These are phyloP conservation scores for Archips xylosteana DNA, from an alignment of 2,888 invertebrate species.

Conservation along the genomic window DNA sequence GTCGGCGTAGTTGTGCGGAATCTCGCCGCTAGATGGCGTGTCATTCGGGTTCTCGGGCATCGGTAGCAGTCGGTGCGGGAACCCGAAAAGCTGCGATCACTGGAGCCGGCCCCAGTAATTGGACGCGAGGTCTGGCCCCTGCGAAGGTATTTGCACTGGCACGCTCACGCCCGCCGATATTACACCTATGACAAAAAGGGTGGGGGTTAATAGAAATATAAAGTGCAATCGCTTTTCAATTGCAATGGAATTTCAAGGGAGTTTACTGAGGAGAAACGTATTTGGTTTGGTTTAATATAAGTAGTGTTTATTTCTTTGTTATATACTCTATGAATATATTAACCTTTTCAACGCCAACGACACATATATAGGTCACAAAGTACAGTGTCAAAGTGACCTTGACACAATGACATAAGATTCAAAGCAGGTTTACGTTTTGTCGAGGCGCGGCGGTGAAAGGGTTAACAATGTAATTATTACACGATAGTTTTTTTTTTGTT, in stretches of 20 bases:
- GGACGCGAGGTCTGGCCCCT: conserved; percentile 90
- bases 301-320: too few species aligned
- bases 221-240: conserved; percentile 1
- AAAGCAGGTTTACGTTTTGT: too few species aligned
- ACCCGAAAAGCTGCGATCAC: conserved; percentile 97
- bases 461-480: too few species aligned
- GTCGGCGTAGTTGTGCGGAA: conserved; percentile 82
- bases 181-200: conserved; percentile 88
- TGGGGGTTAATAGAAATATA: conserved; percentile 33
- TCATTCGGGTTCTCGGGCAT: conserved; percentile 87
- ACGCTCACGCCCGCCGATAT: conserved; percentile 97
- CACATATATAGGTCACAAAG: too few species aligned
- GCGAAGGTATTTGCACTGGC: conserved; percentile 96
- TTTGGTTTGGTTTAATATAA: too few species aligned
- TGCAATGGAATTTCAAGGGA: not conserved
- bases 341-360: too few species aligned
- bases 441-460: too few species aligned
- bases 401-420: too few species aligned
- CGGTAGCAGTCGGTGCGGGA: conserved; percentile 90
- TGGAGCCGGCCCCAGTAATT: conserved; percentile 97
- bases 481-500: too few species aligned
- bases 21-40: conserved; percentile 79
- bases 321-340: too few species aligned
- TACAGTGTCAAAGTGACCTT: too few species aligned
- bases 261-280: too few species aligned